These are phyloP conservation scores for Girardia tigrina DNA, from an alignment of 2,888 invertebrate genomes.

Conservation along the genomic window DNA sequence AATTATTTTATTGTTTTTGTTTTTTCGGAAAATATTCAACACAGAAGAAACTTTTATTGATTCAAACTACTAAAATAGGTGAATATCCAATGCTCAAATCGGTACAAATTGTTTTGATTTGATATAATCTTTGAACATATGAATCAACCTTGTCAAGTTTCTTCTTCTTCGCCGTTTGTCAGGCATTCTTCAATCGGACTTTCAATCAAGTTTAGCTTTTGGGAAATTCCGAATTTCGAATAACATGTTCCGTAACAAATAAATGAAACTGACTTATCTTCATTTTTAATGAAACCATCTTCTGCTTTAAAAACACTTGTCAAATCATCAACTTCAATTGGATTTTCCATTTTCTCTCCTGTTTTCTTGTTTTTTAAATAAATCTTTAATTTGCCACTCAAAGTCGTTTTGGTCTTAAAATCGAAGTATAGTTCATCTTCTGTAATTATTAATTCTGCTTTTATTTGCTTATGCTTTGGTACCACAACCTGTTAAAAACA, in stretches of 20 bases:
- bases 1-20: too few species aligned
- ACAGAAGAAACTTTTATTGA: too few species aligned
- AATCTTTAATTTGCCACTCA: neutral
- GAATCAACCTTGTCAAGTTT: too few species aligned
- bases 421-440: neutral
- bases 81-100: too few species aligned
- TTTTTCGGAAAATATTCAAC: too few species aligned
- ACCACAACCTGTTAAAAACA: constrained; percentile 14
- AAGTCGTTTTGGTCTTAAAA: neutral
- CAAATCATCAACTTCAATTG: neutral
- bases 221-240: neutral
- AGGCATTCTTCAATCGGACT: neutral
- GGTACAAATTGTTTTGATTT: too few species aligned
- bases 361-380: constrained; percentile 13
- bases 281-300: neutral
- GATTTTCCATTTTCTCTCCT: neutral
- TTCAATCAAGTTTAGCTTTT: neutral
- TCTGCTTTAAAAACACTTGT: neutral
- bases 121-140: too few species aligned
- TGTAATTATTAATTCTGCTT: neutral
- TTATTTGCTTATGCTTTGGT: neutral
- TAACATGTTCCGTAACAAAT: neutral
- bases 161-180: too few species aligned
- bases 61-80: too few species aligned
- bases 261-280: neutral